Evolutionary conservation across 2,888 invertebrate species (phyloP).

Genomic region (Scelioninae gen. 2): DNA sequence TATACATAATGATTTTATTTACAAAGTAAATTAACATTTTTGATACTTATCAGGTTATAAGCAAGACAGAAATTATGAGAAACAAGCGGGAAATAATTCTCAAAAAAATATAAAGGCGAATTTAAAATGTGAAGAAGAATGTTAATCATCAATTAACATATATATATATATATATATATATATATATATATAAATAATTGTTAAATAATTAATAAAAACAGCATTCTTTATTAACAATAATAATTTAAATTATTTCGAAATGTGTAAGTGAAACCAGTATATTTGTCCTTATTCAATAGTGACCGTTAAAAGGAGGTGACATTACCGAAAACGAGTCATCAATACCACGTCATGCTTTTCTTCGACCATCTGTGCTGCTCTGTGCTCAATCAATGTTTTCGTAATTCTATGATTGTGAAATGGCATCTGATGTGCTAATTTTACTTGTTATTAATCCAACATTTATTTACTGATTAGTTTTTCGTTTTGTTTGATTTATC

Average conservation of each 20-base stretch:
- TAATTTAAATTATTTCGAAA: no score
- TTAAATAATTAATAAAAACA: no score
- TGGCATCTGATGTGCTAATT: constrained; percentile 44
- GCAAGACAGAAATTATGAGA: no score
- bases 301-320: neutral
- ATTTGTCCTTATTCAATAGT: neutral
- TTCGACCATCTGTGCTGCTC: constrained; percentile 17
- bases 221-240: no score
- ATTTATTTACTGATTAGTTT: constrained; percentile 29
- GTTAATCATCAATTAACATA: no score
- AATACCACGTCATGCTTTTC: constrained; percentile 46
- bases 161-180: no score
- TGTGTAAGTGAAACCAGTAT: neutral
- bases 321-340: neutral
- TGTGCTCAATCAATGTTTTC: constrained; percentile 48
- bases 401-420: constrained; percentile 51
- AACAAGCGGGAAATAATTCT: no score
- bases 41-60: neutral
- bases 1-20: no score
- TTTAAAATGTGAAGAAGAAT: no score
- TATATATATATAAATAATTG: no score
- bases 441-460: constrained; percentile 28
- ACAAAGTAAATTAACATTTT: neutral
- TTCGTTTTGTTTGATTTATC: constrained; percentile 9
- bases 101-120: no score